A percentile compares a stretch with the other conserved stretches of the same genome.
phyloP scores from a whole-genome alignment of 1,140 invertebrate genomes.

The Euwallacea fornicatus region DNA sequence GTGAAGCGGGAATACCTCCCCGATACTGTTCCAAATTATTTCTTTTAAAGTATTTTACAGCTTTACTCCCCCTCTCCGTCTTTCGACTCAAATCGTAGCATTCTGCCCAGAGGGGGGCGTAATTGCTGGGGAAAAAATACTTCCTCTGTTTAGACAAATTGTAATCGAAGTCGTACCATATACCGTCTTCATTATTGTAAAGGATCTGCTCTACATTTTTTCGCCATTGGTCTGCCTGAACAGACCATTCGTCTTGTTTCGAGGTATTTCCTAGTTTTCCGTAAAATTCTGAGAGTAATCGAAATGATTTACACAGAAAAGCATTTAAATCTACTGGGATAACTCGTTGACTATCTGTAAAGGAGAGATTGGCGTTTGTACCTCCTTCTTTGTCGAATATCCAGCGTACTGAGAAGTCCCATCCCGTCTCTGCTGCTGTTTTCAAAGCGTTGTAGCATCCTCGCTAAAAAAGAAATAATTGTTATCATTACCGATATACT shows the following conservation, averaged over 20 bases:
- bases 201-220: conserved; percentile 48
- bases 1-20: conserved; percentile 76
- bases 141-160: conserved; percentile 49
- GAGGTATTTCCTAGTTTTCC: conserved; percentile 56
- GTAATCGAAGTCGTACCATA: conserved; percentile 73
- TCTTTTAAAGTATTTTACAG: conserved; percentile 59
- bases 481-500: background rate
- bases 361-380: conserved; percentile 57
- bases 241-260: conserved; percentile 49
- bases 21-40: conserved; percentile 56
- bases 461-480: conserved; percentile 31
- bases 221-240: conserved; percentile 54
- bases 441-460: conserved; percentile 61
- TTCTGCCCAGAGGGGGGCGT: conserved; percentile 69
- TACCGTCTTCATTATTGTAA: conserved; percentile 66
- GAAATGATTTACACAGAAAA: conserved; percentile 69
- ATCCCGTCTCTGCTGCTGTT: conserved; percentile 81
- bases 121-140: conserved; percentile 68
- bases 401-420: conserved; percentile 87
- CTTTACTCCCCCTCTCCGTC: conserved; percentile 49
- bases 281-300: conserved; percentile 60
- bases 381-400: conserved; percentile 61
- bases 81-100: conserved; percentile 34
- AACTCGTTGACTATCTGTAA: conserved; percentile 66
- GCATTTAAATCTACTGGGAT: conserved; percentile 86